Evolutionary conservation across 2,888 invertebrate genomes (phyloP), one percentile per base, ranked within the genome.

Genomic region (Epirrita christyi): DNA sequence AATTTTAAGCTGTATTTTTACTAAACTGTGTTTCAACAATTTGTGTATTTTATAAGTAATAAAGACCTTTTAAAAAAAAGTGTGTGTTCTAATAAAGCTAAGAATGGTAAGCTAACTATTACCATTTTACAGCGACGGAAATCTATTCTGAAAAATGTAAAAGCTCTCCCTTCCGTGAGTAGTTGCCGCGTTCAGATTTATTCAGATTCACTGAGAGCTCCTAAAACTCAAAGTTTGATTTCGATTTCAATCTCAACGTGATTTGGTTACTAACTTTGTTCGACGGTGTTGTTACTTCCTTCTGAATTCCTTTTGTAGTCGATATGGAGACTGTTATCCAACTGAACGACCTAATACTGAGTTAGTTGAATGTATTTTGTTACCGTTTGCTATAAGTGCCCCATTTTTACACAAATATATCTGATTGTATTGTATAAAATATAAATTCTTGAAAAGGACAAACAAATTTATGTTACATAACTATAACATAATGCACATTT

Each of bases 191-290:
- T 28, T 52, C 51, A 44, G n/a, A 61, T 42, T 46, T 63, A 64
- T 61, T 59, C 52, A 48, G 49, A 52, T 58, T 59, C 44, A 45
- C 48, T 27, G 55, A 51, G 51, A 64, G 59, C 52, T 64, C 51
- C 63, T 64, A 63, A 66, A 71, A 70, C 59, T 63, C 53, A 48
- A 66, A 69, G 68, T 68, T 73, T 65, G 59, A 72, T 57, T 76
- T 65, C 56, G 62, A 72, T 69, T 62, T 67, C 50, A 61, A 67
- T 69, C 61, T 62, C 32, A 64, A 74, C 74, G 75, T 75, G 77
- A 72, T 66, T 59, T 59, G 72, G 40, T 51, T 62, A 15, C 34
- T 59, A 66, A 72, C 52, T 44, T 40, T 57, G 29, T 60, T 48
- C 14, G 4, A 21, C n/a, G 9, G 28, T 27, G 50, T 43, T 44